Conservation (phyloP, 1,140 invertebrate genomes). For the Antheraea pernyi region DNA sequence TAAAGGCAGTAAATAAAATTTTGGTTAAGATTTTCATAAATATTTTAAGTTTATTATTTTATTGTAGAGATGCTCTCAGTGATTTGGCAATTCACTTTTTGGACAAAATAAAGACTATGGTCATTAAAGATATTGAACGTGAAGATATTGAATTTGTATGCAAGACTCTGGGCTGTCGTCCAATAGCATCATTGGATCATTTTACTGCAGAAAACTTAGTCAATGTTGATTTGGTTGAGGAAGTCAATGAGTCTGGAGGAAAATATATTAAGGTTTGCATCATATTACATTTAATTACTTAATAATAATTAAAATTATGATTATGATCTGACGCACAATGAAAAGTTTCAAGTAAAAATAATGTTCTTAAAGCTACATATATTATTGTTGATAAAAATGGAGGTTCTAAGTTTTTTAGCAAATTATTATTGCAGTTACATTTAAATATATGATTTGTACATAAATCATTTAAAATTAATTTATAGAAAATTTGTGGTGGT, state of each 20-base stretch:
- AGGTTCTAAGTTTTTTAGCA: too few relatives aligned
- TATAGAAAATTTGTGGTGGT: too few relatives aligned
- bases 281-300: too few relatives aligned
- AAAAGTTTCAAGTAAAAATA: too few relatives aligned
- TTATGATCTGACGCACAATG: too few relatives aligned
- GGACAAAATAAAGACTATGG: constrained; percentile 99
- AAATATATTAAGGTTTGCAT: constrained; percentile 93
- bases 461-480: too few relatives aligned
- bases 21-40: too few relatives aligned
- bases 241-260: constrained; percentile 92
- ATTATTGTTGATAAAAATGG: too few relatives aligned
- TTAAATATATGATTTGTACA: too few relatives aligned
- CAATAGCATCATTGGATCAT: constrained; percentile 99
- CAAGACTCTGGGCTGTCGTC: constrained; percentile 96
- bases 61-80: constrained; percentile 92
- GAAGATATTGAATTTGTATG: constrained; percentile 99
- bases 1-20: too few relatives aligned
- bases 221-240: constrained; percentile 96
- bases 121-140: constrained; percentile 98
- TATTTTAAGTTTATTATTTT: constrained; percentile 23
- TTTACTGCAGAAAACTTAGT: constrained; percentile 95
- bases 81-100: constrained; percentile 99
- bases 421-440: too few relatives aligned
- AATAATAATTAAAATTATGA: background rate
- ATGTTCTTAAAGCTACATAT: too few relatives aligned